Evolutionary conservation across 92 coral and sea anemone genomes (phyloP).

Genomic region (Nematostella vectensis): DNA sequence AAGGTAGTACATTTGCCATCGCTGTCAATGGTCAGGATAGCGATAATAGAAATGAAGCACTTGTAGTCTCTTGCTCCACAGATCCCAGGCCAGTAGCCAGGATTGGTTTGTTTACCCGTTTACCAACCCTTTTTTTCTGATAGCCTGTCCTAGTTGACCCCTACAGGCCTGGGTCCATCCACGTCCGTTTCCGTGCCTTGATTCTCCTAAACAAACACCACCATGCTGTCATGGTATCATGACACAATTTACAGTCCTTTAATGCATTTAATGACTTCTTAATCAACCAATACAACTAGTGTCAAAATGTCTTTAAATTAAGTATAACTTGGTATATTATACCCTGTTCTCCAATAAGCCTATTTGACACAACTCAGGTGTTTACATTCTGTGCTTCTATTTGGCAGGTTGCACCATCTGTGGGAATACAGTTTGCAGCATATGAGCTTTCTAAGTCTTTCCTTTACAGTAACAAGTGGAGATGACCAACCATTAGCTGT

Average conservation of each 20-base stretch:
- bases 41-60: not conserved
- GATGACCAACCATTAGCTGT: not conserved
- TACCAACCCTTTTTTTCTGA: not conserved
- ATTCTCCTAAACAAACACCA: too few species aligned
- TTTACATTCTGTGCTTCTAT: too few species aligned
- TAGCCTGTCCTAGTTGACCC: not conserved
- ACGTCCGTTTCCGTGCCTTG: too few species aligned
- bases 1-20: conserved; percentile 34
- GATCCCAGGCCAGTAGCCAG: not conserved
- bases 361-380: too few species aligned
- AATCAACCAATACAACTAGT: not conserved
- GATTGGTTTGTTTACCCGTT: too few species aligned
- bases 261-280: too few species aligned
- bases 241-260: too few species aligned
- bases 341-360: too few species aligned
- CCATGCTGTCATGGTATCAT: too few species aligned
- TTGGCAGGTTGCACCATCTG: conserved; percentile 69
- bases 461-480: conserved; percentile 40
- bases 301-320: too few species aligned
- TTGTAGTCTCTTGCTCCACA: not conserved
- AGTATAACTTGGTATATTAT: too few species aligned
- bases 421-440: conserved; percentile 78
- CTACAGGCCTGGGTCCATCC: too few species aligned
- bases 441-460: conserved; percentile 64
- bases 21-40: not conserved